Conservation (phyloP, 2,113 vertebrate species). For the Melanerpes aurifrons region DNA sequence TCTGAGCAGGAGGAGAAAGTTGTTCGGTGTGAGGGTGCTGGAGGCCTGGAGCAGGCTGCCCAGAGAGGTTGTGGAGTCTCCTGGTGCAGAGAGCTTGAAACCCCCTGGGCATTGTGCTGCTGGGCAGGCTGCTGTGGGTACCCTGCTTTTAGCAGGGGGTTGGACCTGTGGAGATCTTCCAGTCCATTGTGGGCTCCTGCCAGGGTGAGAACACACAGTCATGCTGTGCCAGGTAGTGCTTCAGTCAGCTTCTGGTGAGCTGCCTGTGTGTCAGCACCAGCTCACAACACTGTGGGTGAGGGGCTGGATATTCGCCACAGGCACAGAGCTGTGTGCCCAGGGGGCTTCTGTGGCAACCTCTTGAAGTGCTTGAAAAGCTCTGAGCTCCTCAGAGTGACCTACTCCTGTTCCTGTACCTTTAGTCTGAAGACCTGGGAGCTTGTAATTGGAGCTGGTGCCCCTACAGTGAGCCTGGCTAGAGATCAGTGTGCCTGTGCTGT, state of each 20-base stretch:
- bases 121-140: no score
- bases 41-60: no score
- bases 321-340: fast-evolving
- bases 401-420: background rate
- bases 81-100: no score
- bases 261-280: background rate
- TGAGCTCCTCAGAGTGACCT: background rate
- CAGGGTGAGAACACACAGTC: background rate
- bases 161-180: background rate
- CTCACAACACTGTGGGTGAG: background rate
- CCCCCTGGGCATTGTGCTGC: no score
- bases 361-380: background rate
- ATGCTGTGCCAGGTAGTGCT: background rate
- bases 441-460: background rate
- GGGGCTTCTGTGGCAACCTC: background rate
- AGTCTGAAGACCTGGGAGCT: conserved; percentile 14
- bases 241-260: background rate
- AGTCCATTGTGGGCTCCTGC: background rate
- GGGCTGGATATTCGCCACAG: fast-evolving
- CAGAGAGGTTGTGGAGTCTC: no score
- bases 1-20: no score
- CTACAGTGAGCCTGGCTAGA: background rate
- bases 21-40: no score
- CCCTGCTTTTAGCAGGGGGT: no score
- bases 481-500: background rate